A percentile compares a stretch with the other conserved stretches of the same genome.
phyloP scores from a whole-genome alignment of 2,113 vertebrate species.

The Platanista minor region DNA sequence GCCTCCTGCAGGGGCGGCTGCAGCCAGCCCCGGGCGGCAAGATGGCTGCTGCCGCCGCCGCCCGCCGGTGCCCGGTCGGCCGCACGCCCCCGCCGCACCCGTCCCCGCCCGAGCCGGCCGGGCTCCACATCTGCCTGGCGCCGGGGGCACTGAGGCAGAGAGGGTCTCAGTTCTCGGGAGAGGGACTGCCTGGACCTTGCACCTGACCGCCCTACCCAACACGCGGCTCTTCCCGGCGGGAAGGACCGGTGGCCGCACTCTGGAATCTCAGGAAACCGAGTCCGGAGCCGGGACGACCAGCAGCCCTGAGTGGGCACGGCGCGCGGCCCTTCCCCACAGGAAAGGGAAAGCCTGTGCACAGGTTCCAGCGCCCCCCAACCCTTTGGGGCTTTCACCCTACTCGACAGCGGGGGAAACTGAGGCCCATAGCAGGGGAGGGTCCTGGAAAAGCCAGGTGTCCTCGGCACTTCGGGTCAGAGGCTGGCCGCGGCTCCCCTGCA shows the following conservation, averaged over 20 bases:
- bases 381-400: background rate
- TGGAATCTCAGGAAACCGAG: background rate
- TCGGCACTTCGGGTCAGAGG: background rate
- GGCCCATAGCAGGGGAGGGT: background rate
- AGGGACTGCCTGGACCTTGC: background rate
- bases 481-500: background rate
- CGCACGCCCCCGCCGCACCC: background rate
- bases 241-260: background rate
- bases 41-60: conserved; percentile 51
- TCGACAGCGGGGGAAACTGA: background rate
- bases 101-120: background rate
- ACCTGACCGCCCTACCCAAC: background rate
- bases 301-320: background rate
- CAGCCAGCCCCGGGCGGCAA: conserved; percentile 18
- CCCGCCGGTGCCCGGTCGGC: background rate
- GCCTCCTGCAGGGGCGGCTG: conserved; percentile 41
- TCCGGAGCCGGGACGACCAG: background rate
- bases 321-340: background rate
- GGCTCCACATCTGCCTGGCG: background rate
- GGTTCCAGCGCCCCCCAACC: background rate
- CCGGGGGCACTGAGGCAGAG: background rate
- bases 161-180: background rate
- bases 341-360: background rate
- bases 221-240: background rate
- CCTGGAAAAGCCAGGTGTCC: background rate